Conservation (phyloP, 2,113 vertebrate species). For the Lepus europaeus region DNA sequence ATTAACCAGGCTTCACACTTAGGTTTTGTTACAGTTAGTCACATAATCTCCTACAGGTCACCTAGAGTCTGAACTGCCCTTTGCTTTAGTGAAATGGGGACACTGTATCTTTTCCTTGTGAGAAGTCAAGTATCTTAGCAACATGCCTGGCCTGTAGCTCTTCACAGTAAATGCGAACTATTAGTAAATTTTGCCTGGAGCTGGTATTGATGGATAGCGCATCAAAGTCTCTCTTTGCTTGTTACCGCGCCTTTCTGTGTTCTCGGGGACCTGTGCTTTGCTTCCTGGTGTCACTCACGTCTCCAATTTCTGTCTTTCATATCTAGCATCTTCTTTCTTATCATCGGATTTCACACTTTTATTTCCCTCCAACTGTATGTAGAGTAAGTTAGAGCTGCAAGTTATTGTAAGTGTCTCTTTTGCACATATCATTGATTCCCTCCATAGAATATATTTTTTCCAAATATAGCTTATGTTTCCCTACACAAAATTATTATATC, state of each 20-base stretch:
- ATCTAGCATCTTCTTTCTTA: neutral
- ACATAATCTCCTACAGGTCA: neutral
- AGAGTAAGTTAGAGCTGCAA: neutral
- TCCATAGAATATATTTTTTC: neutral
- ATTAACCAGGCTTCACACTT: neutral
- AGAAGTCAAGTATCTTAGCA: neutral
- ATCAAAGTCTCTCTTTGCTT: neutral
- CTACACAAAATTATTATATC: constrained; percentile 1
- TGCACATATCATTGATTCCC: neutral
- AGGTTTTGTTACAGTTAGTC: neutral
- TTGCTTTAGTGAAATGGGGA: neutral
- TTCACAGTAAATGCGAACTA: neutral
- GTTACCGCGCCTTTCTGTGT: neutral
- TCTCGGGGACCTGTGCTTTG: neutral
- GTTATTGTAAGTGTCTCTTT: neutral
- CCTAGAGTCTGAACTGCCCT: neutral
- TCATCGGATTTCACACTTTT: neutral
- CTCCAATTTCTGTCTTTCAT: neutral
- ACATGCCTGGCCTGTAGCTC: neutral
- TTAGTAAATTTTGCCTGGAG: neutral
- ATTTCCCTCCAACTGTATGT: neutral
- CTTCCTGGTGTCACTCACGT: neutral
- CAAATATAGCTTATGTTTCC: neutral
- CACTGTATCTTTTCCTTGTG: neutral
- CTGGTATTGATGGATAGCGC: no score